Percentiles rank a stretch among this genome's conserved stretches.
These are phyloP conservation scores for Neoascia interrupta DNA, from an alignment of 2,888 invertebrate species.

Conservation along the genomic window DNA sequence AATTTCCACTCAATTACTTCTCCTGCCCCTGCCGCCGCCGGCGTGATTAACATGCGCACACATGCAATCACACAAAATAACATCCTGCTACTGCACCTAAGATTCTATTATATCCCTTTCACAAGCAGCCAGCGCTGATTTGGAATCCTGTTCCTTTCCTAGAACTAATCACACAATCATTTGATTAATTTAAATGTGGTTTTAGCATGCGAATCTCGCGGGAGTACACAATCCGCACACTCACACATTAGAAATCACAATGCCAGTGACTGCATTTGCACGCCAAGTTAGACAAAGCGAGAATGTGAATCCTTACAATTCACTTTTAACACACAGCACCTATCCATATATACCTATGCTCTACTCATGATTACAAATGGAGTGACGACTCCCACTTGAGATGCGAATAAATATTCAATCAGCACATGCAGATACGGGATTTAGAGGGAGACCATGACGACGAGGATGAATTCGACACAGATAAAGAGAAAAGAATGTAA, in stretches of 20 bases:
- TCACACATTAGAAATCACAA: conserved; percentile 21
- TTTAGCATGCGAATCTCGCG: conserved; percentile 21
- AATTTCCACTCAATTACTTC: conserved; percentile 69
- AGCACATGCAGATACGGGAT: conserved; percentile 55
- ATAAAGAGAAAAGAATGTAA: conserved; percentile 30
- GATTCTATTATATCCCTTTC: conserved; percentile 52
- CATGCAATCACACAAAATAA: conserved; percentile 3
- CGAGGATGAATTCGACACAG: conserved; percentile 6
- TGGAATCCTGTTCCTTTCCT: conserved; percentile 11
- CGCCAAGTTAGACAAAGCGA: conserved; percentile 44
- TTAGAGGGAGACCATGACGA: neutral
- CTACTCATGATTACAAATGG: neutral
- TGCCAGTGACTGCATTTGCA: conserved; percentile 20
- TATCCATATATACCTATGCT: too few relatives aligned
- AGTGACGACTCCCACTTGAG: conserved; percentile 10
- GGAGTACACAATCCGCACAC: neutral
- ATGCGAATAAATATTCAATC: conserved; percentile 65
- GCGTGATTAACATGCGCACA: conserved; percentile 44
- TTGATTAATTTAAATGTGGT: conserved; percentile 66
- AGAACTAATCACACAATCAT: conserved; percentile 68
- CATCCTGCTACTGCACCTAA: conserved; percentile 30
- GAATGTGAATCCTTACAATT: conserved; percentile 44
- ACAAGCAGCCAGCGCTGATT: neutral
- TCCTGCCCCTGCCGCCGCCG: conserved; percentile 39
- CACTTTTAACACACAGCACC: too few relatives aligned